phyloP scores from a whole-genome alignment of 2,797 vertebrate genomes.

The Sebastolobus alascanus region DNA sequence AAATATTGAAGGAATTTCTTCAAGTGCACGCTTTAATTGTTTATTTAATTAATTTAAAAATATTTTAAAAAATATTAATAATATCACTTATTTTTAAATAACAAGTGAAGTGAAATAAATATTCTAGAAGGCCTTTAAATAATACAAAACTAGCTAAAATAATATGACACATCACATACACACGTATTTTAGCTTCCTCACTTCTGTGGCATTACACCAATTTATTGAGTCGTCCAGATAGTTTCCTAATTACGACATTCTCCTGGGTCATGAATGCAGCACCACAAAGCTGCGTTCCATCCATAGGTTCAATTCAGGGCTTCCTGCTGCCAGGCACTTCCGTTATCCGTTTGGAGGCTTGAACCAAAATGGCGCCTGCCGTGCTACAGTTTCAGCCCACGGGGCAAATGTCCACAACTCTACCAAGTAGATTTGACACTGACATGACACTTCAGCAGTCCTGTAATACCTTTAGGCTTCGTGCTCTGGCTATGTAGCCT shows the following conservation, averaged over 20 bases:
- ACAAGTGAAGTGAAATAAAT: background rate
- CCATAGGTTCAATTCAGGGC: background rate
- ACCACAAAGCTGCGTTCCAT: background rate
- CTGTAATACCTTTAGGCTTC: background rate
- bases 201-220: background rate
- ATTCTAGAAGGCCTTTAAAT: background rate
- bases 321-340: background rate
- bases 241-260: background rate
- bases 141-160: background rate
- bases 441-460: slow-evolving; percentile 22
- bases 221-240: background rate
- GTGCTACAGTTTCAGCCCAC: slow-evolving; percentile 45
- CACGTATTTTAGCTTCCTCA: background rate
- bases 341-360: slow-evolving; percentile 3
- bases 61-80: too few relatives aligned
- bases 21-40: rapidly evolving
- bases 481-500: background rate
- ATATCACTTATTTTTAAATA: background rate
- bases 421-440: slow-evolving; percentile 12
- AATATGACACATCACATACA: background rate
- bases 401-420: slow-evolving; percentile 9
- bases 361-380: slow-evolving; percentile 70
- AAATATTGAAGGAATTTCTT: background rate
- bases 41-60: background rate
- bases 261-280: slow-evolving; percentile 32